Base-by-base conservation (phyloP, 2,888 invertebrate species). In the Parascotia fuliginaria region DNA sequence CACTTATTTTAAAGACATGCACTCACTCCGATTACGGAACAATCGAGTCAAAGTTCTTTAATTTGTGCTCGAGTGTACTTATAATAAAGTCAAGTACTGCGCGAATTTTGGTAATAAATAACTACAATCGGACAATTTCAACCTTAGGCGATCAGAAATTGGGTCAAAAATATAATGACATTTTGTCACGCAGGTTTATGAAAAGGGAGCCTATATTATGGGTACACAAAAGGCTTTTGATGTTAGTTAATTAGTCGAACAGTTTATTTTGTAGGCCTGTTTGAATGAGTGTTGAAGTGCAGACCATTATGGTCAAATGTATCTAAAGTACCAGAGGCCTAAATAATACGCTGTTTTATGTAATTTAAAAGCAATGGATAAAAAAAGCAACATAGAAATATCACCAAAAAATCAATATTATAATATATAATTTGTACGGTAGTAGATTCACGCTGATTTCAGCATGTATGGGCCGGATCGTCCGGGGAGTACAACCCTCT, bases 181-280 rank as follows among this genome's bases (percentile, higher is more conserved):
- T 9, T 28, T 16, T 29, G 28, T 22, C 34, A 28, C 16, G 49
- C 50, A 53, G 50, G 55, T 42, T 6, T 27, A 32, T 39, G 43
- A 57, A 53, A 53, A 59, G 50, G 43, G 46, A 45, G 39, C 55
- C 51, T 53, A 60, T 57, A 58, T 59, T 55, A 61, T 52, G 49
- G 48, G 57, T 54, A 42, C 43, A 69, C 67, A 65, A 71, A 64
- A 65, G 65, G 63, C 68, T 70, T 75, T 73, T 75, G 73, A 73
- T 69, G 69, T 61, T 67, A 70, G 77, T 75, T 79, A 79, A 77
- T 77, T 77, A 79, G 72, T 74, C 69, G 53, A 65, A 65, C 66
- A 65, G 61, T 70, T 63, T 52, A 61, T 66, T 72, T 72, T 44
- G 45, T 42, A 53, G 40, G 42, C 19, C 19, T 19, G 2, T 3